These are phyloP conservation scores for Tadarida brasiliensis DNA, from an alignment of 2,797 vertebrate species.

Conservation along the genomic window DNA sequence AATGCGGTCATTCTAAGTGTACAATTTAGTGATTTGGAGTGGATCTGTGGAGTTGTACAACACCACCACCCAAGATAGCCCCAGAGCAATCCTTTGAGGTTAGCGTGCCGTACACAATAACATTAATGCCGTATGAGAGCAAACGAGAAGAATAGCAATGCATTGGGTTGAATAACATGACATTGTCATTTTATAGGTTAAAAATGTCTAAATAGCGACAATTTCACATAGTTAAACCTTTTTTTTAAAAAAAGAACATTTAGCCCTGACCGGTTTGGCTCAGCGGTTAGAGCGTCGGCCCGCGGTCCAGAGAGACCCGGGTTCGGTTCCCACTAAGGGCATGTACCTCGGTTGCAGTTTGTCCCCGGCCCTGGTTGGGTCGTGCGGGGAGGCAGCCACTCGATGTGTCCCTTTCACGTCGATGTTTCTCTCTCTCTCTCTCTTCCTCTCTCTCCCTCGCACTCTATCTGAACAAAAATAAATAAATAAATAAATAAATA, in stretches of 20 bases:
- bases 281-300: too few species aligned
- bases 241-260: constrained; percentile 13
- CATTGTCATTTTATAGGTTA: constrained; percentile 33
- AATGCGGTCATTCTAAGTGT: background rate
- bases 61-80: background rate
- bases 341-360: too few species aligned
- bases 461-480: too few species aligned
- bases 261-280: too few species aligned
- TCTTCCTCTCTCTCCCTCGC: too few species aligned
- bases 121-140: constrained; percentile 13
- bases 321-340: too few species aligned
- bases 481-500: too few species aligned
- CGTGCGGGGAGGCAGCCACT: too few species aligned
- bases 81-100: constrained; percentile 40
- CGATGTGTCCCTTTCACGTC: too few species aligned
- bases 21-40: constrained; percentile 25
- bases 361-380: too few species aligned
- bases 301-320: too few species aligned
- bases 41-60: background rate
- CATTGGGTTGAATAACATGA: background rate
- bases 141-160: constrained; percentile 47
- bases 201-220: constrained; percentile 55
- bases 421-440: too few species aligned
- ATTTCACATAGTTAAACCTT: constrained; percentile 2
- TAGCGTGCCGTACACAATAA: constrained; percentile 42